Evolutionary conservation across 2,113 vertebrate species (phyloP).

Genomic region (Lepus timidus): DNA sequence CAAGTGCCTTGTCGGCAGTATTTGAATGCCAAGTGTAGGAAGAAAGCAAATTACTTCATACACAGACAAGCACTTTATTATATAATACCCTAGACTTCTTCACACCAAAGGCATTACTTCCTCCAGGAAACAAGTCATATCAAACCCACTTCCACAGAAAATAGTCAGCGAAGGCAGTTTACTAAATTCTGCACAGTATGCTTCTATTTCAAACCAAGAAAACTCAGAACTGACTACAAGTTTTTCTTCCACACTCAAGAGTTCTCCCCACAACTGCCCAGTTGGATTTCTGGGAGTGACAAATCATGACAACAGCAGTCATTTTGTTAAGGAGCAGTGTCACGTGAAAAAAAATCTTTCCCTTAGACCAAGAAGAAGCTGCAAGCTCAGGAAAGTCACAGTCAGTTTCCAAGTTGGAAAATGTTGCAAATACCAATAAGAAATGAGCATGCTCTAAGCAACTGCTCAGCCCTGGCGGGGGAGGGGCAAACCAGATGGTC

Average conservation of each 20-base stretch:
- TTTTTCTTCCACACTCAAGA: slow-evolving; percentile 11
- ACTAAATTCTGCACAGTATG: slow-evolving; percentile 17
- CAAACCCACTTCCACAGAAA: slow-evolving; percentile 68
- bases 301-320: background rate
- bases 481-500: slow-evolving; percentile 77
- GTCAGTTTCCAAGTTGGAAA: slow-evolving; percentile 79
- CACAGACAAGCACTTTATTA: slow-evolving; percentile 71
- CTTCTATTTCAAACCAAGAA: slow-evolving; percentile 51
- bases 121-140: slow-evolving; percentile 42
- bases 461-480: slow-evolving; percentile 70
- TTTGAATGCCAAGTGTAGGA: slow-evolving; percentile 50
- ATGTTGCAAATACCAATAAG: slow-evolving; percentile 74
- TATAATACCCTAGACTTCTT: slow-evolving; percentile 65
- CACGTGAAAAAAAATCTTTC: background rate
- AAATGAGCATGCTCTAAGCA: slow-evolving; percentile 70
- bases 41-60: slow-evolving; percentile 65
- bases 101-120: slow-evolving; percentile 68
- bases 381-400: slow-evolving; percentile 64
- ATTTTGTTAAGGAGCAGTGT: slow-evolving; percentile 28
- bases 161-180: slow-evolving; percentile 31
- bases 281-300: background rate
- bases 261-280: slow-evolving; percentile 38
- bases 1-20: slow-evolving; percentile 62
- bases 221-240: background rate
- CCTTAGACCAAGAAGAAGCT: slow-evolving; percentile 58